Base-by-base conservation (phyloP, 2,888 invertebrate species). In the Agelastica alni region DNA sequence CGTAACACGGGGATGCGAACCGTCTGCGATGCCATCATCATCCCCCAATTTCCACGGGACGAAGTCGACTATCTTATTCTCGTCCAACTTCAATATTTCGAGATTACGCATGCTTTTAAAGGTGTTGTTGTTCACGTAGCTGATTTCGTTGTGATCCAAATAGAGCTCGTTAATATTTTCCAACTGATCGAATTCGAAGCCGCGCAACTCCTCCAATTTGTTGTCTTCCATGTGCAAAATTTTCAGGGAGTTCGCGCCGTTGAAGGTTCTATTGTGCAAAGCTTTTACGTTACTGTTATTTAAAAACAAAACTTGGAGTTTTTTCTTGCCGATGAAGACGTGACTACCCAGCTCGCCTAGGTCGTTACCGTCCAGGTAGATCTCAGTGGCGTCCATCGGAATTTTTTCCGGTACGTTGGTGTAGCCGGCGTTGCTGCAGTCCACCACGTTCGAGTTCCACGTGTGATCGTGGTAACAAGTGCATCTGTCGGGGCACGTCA, bases 381-480 rank as follows among this genome's bases (percentile, higher is more conserved):
- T 87, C 79, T 91, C 89, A 66, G 92, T 92, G 66, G 91, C 91
- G 78, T 92, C 91, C 90, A 93, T 92, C 56, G 93, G 93, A 70
- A 93, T 87, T 73, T 86, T 83, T 64, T 86, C 85, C 41, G 91
- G 91, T 60, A 91, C 87, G 74, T 81, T 81, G 70, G 84, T 85
- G 78, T 87, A 87, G 61, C 84, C 86, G 64, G 86, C 85, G 71
- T 83, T 85, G 65, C 88, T 87, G 79, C 91, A 91, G 79, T 90
- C 89, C 63, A 91, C 90, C 51, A 91, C 88, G 80, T 91, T 91
- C 72, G 88, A 87, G 67, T 85, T 84, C 89, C 91, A 92, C 67
- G 87, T 86, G 77, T 88, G 86, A 80, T 93, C 92, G 79, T 91
- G 90, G 81, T 87, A 93, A 75, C 93, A 93, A 63, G 87, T 86